Conservation (phyloP, 2,113 vertebrate genomes). For the Thamnophis sirtalis region DNA sequence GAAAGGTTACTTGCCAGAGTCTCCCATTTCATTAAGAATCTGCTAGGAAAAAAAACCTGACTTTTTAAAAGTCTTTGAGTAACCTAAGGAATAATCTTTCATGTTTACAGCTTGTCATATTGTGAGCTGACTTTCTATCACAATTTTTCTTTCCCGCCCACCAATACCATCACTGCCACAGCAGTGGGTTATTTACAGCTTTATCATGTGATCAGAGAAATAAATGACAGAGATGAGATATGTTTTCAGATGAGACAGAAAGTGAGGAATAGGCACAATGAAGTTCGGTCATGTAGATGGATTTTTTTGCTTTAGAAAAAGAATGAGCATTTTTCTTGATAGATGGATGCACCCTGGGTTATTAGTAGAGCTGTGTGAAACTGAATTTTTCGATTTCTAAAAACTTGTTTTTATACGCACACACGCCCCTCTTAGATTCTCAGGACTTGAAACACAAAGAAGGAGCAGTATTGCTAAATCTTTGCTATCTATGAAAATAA, state of each 20-base stretch:
- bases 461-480: not conserved
- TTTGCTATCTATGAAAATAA: not conserved
- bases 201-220: constrained; percentile 34
- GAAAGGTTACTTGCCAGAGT: constrained; percentile 10
- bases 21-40: constrained; percentile 31
- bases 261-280: constrained; percentile 28
- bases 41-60: not conserved
- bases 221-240: constrained; percentile 25
- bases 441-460: not conserved
- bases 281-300: not conserved
- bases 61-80: constrained; percentile 25
- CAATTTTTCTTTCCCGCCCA: not conserved
- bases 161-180: constrained; percentile 32
- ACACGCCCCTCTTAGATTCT: not conserved
- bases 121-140: constrained; percentile 38
- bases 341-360: not conserved
- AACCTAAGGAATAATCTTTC: constrained; percentile 46
- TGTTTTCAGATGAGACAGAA: not conserved
- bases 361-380: not conserved
- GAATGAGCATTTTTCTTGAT: not conserved
- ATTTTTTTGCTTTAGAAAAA: not conserved
- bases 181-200: constrained; percentile 22
- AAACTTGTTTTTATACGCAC: not conserved
- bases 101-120: constrained; percentile 33
- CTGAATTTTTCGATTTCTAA: not conserved